phyloP scores from a whole-genome alignment of 2,113 vertebrate genomes.

The Thryonomys swinderianus region DNA sequence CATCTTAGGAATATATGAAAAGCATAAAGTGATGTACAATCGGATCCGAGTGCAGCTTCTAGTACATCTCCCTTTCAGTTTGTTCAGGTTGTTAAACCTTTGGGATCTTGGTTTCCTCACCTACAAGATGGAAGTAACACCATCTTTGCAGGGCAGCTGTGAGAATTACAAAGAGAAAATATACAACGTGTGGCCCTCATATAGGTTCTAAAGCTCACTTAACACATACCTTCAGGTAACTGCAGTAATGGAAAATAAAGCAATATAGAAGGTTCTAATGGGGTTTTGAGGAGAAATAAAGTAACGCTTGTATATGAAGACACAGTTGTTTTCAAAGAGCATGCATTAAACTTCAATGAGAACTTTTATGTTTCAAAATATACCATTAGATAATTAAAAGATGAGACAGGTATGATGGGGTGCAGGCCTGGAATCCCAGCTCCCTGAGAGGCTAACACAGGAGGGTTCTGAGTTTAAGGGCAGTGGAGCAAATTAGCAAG shows the following conservation, averaged over 20 bases:
- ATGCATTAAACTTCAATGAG: neutral
- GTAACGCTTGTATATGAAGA: neutral
- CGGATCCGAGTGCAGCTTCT: neutral
- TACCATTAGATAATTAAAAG: conserved; percentile 14
- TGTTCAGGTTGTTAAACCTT: neutral
- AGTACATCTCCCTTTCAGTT: neutral
- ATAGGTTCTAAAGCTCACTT: neutral
- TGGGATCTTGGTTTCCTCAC: neutral
- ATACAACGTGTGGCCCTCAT: neutral
- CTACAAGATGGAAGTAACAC: neutral
- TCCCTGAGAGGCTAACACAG: neutral
- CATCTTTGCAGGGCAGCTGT: neutral
- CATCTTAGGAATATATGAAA: neutral
- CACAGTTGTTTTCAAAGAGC: neutral
- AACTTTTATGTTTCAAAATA: neutral
- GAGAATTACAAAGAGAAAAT: conserved; percentile 10
- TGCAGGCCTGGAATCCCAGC: neutral
- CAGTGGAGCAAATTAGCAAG: neutral
- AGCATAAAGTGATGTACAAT: neutral
- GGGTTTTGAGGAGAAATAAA: neutral
- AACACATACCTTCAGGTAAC: neutral
- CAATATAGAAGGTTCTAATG: neutral
- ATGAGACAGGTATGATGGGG: neutral
- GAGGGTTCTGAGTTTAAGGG: neutral
- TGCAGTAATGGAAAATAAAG: neutral